Evolutionary conservation across 2,113 vertebrate species (phyloP), one percentile per base, ranked within the genome.

Genomic region (Nothobranchius kuhntae): DNA sequence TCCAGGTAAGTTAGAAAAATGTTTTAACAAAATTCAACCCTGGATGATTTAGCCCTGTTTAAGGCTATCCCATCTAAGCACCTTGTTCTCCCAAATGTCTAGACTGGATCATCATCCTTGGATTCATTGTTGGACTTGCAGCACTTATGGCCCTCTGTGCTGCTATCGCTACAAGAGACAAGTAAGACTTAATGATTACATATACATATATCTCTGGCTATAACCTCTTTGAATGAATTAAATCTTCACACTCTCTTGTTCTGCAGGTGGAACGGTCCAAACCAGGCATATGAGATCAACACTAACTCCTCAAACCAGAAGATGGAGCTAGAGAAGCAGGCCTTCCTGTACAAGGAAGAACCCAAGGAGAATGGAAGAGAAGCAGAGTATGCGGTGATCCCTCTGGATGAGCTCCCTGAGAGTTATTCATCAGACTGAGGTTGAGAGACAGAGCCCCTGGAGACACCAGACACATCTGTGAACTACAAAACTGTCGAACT

Each of bases 81-180:
- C 83, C 56, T 21, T 9, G 1, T 35, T 0, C 12, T 75, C 59
- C 12, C 42, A 26, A 24, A n/a, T 66, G 26, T 55, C 36, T 72
- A 91, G 90, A 74, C 24, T 91, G 90, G 90, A 61, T 90, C 65
- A 82, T 90, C 53, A 87, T 91, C n/a, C 0, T 86, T 47, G 89
- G 48, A 21, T 87, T 89, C 10, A 17, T 86, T 12, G 84, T 78
- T 10, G 89, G 84, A 7, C 7, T 89, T 10, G 80, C 80, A 21
- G 76, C 64, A 5, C 58, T 91, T 52, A 17, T 88, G 1, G 47
- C 84, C 26, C 2, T 89, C 38, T 85, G 14, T 0, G 65, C 74
- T 21, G 89, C 87, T 60, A 80, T 91, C 4, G 90, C 87, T 36
- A 91, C 90, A 7, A 86, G 82, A 81, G 72, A 90, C 38, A 91